Evolutionary conservation across 2,888 invertebrate genomes (phyloP), one percentile per base, ranked within the genome.

Genomic region (Galeruca laticollis): DNA sequence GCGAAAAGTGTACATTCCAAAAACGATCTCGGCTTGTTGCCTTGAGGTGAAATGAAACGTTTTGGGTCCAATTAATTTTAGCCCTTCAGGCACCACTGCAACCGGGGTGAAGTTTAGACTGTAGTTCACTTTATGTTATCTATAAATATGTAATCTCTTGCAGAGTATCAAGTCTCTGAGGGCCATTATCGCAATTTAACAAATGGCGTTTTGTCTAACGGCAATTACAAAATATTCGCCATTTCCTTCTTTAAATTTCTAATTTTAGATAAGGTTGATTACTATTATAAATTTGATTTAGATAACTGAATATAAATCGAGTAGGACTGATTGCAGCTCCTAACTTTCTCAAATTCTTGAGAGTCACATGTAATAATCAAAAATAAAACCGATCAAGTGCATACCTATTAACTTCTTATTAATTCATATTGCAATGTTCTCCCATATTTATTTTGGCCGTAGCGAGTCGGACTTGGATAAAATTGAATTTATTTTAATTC

Each of bases 121-220:
- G 33, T 57, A 18, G 11, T 57, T 82, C 80, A 79, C 82, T 82
- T 80, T 80, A 80, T 80, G 81, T 82, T 84, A 84, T 84, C 83
- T 81, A 81, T 82, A 82, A 83, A 83, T 83, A 84, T 82, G 81
- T 83, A 81, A 82, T 83, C 83, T 81, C 78, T 75, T 78, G 77
- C 77, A 78, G 82, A 80, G 84, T 84, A 84, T 85, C 85, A 85
- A 84, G 84, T 84, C 83, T 78, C 80, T 81, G 83, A 82, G 82
- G 84, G 81, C 83, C 84, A 85, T 85, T 85, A 85, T 84, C 85
- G 82, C 84, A 82, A 84, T 84, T 84, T 81, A 81, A 82, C 81
- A 79, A 83, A 85, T 83, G 83, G 82, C 78, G 81, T 79, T 79
- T 80, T 74, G 78, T 76, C 73, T 81, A 79, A 82, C 78, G 73